phyloP scores from a whole-genome alignment of 1,140 invertebrate species.

The Nasonia vitripennis region DNA sequence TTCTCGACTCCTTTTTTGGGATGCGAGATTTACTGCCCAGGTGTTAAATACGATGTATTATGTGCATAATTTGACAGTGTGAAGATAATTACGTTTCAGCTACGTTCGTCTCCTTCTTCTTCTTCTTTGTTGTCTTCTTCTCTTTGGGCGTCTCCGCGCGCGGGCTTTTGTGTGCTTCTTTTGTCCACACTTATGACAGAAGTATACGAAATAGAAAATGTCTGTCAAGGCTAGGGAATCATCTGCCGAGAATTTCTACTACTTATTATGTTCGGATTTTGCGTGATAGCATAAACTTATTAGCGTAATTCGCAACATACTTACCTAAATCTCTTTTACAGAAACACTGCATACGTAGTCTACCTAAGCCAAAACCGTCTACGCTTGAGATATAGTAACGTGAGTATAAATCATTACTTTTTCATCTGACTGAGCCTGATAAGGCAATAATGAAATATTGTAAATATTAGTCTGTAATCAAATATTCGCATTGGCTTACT shows the following conservation, averaged over 20 bases:
- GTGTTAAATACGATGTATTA: not conserved
- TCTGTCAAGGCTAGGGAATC: not conserved
- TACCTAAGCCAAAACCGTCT: too few relatives aligned
- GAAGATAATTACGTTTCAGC: conserved; percentile 3
- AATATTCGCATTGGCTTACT: too few relatives aligned
- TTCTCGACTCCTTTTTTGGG: not conserved
- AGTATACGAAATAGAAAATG: not conserved
- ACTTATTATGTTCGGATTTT: not conserved
- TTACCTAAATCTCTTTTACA: too few relatives aligned
- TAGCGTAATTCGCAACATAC: too few relatives aligned
- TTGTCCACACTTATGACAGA: not conserved
- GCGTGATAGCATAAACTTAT: too few relatives aligned
- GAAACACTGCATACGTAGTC: too few relatives aligned
- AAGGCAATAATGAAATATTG: too few relatives aligned
- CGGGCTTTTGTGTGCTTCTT: not conserved
- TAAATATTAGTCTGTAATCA: too few relatives aligned
- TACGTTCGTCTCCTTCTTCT: not conserved
- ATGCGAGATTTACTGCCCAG: not conserved
- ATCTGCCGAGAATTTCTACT: not conserved
- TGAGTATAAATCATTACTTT: too few relatives aligned
- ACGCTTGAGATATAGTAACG: too few relatives aligned
- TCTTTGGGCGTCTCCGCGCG: not conserved
- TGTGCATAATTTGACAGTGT: conserved; percentile 42
- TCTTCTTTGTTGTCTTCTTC: not conserved
- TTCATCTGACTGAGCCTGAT: too few relatives aligned